Evolutionary conservation across 2,888 invertebrate genomes (phyloP).

Genomic region (Cephalotes varians): DNA sequence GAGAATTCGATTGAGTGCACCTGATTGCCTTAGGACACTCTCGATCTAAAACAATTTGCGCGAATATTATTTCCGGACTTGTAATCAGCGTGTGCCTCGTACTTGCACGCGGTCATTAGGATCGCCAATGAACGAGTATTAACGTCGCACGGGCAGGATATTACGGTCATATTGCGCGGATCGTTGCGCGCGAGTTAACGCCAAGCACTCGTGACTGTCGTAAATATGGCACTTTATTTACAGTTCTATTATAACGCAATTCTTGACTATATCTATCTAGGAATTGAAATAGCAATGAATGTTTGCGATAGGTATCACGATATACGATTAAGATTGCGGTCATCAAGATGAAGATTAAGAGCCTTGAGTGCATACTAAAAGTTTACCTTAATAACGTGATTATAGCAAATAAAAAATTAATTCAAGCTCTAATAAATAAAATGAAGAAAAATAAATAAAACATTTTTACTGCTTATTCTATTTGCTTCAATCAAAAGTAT

Average conservation of each 20-base stretch:
- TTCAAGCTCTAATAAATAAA: neutral
- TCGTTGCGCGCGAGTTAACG: conserved; percentile 54
- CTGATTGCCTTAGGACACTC: conserved; percentile 50
- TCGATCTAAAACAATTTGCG: conserved; percentile 59
- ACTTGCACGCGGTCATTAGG: conserved; percentile 24
- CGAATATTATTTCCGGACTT: conserved; percentile 59
- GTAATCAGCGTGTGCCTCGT: conserved; percentile 61
- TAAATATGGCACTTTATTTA: conserved; percentile 35
- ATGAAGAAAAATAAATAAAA: neutral
- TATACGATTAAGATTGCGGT: neutral
- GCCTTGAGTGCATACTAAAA: neutral
- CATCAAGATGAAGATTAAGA: neutral
- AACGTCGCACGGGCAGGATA: conserved; percentile 12
- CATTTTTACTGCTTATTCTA: neutral
- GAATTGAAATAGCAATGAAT: neutral
- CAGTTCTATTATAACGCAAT: conserved; percentile 18
- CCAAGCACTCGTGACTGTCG: neutral
- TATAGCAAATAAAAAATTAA: neutral
- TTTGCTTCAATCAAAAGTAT: neutral
- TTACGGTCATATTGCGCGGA: conserved; percentile 33
- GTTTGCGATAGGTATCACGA: neutral
- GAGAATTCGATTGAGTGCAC: conserved; percentile 62
- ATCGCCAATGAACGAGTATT: conserved; percentile 35
- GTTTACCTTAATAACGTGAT: neutral
- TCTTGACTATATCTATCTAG: conserved; percentile 7